Percentiles rank a stretch among this genome's conserved stretches.
Evolutionary conservation across 2,113 vertebrate genomes (phyloP).

Genomic region (Syngnathus scovelli): DNA sequence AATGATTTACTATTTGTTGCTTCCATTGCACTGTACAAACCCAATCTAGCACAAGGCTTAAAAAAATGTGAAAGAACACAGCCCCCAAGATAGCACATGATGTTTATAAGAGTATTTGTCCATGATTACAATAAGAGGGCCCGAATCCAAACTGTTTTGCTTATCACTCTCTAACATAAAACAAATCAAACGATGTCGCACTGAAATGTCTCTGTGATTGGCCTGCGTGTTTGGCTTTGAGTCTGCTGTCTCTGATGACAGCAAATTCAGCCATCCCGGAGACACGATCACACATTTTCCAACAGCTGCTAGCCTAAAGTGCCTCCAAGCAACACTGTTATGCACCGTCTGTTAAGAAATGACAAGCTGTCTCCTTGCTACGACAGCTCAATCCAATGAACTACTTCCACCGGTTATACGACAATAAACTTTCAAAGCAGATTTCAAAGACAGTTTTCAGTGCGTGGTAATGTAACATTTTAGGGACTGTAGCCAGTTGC

Average conservation of each 20-base stretch:
- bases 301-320: slow-evolving; percentile 65
- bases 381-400: slow-evolving; percentile 57
- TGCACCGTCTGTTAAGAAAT: slow-evolving; percentile 62
- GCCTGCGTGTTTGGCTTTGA: slow-evolving; percentile 4
- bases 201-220: slow-evolving; percentile 28
- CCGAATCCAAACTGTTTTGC: slow-evolving; percentile 20
- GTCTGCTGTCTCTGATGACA: slow-evolving; percentile 26
- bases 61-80: slow-evolving; percentile 10
- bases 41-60: background rate
- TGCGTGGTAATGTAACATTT: slow-evolving; percentile 27
- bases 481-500: slow-evolving; percentile 13
- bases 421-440: slow-evolving; percentile 40
- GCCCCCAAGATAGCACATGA: background rate
- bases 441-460: slow-evolving; percentile 41
- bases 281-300: slow-evolving; percentile 53
- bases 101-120: slow-evolving; percentile 18
- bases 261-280: slow-evolving; percentile 57
- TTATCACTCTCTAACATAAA: slow-evolving; percentile 32
- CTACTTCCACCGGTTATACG: slow-evolving; percentile 40
- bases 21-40: background rate
- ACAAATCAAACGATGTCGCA: slow-evolving; percentile 18
- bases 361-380: slow-evolving; percentile 55
- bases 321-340: slow-evolving; percentile 55
- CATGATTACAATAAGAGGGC: slow-evolving; percentile 22
- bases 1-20: background rate